Evolutionary conservation across 2,113 vertebrate genomes (phyloP), one percentile per base, ranked within the genome.

Genomic region (Sinocyclocheilus grahami): DNA sequence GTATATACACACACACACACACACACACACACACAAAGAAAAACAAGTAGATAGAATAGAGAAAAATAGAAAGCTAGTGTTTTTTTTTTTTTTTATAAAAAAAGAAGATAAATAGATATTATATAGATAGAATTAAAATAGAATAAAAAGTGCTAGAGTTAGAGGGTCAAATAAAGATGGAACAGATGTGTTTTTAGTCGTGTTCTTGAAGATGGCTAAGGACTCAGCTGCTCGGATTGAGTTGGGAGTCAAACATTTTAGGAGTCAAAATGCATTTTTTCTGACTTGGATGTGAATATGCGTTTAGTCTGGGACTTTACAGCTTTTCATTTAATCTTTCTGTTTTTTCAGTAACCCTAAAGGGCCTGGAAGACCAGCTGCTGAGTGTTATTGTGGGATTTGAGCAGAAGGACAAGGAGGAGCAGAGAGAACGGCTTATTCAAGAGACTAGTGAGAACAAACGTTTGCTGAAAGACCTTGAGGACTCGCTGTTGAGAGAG

Each of bases 291-390:
- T 2, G 30, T 37, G 67, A 71, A 37, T 20, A 71, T 37, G 30
- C 46, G 9, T 18, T 78, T 55, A 55, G 18, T 78, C 51, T 27
- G 48, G 1, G 16, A 55, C 53, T 33, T 55, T 20, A 78, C 51
- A 51, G 42, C 13, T 76, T 16, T 11, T 42, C 37, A n/a, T 74
- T 42, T 74, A 74, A n/a, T 42, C 72, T 80, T 76, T 10, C 12
- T 78, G 11, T 88, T 5, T 0, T 1, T 81, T 48, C 77, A 99
- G 98, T 99, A 84, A 99, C 97, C 0, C 93, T 97, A 16, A 99
- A 97, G 87, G 97, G 97, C 24, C 92, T 99, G 5, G 98, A 99
- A 91, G 98, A 99, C 91, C 98, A 99, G 90, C 93, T 99, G 90
- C 95, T 99, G 81, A 99, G 98, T 0, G 95, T 99, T 67, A 97